Evolutionary conservation across 2,888 invertebrate species (phyloP), one percentile per base, ranked within the genome.

Genomic region (Zaprionus lineosus): DNA sequence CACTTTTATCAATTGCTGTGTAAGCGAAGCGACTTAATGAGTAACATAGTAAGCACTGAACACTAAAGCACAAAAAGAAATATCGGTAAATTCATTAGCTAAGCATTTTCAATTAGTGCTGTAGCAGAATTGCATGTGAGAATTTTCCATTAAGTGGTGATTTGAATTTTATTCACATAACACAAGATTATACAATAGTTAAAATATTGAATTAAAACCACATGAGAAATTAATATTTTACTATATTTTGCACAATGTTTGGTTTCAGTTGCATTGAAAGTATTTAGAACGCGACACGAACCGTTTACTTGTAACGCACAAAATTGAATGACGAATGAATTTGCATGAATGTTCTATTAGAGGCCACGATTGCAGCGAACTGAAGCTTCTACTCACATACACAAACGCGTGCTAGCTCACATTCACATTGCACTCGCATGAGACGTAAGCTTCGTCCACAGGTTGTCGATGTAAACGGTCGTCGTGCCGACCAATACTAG

Each of bases 371-470:
- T 46, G 55, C 57, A 63, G 31, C 34, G 15, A 41, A 11, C 31
- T 11, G 28, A 44, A 60, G 62, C 50, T 50, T 19, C 31, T 8
- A 14, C 37, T 40, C 58, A 48, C 58, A 52, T 28, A 70, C 57
- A 66, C 50, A 59, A 53, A 40, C 61, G 60, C 63, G 46, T 55
- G 40, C 29, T 8, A n/a, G 14, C 11, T 41, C 34, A 24, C 52
- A 50, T 46, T 70, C 82, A 82, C 84, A 83, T 83, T 79, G 72
- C 74, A 77, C 14, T 63, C 60, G 64, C 74, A 81, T 78, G 77
- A 51, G 74, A 50, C 44, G 41, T 16, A n/a, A 70, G 62, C 69
- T 72, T 36, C 28, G 29, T 12, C 36, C 24, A 48, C 65, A 48
- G 44, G 53, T 55, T 36, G n/a, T n/a, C n/a, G n/a, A n/a, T n/a